Base-by-base conservation (phyloP, 1,140 invertebrate genomes). In the Nomia melanderi region DNA sequence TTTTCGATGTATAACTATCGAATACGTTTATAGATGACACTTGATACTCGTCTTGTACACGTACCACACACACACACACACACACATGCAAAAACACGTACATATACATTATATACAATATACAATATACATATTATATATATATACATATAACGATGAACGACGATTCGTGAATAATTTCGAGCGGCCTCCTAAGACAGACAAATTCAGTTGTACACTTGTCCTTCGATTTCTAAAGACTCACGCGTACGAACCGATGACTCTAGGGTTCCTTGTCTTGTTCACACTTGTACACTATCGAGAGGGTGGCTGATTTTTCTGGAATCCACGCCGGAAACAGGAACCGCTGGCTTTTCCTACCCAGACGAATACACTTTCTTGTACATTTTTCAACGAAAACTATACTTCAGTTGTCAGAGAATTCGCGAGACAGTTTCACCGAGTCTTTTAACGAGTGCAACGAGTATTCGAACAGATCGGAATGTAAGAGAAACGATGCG, bases 241-340 rank as follows among this genome's bases (percentile, higher is more conserved):
- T 47, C 39, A 33, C 50, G 56, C 54, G 60, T 56, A 66, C 39
- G 69, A 62, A 83, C 60, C 70, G 76, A 79, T 33, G 53, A 74
- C 74, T 77, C 41, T 80, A 89, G 85, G 85, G 87, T 91, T 90
- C 81, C 88, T 88, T 83, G 65, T 83, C 54, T 81, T 63, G 74
- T 84, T 82, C 57, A 84, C 78, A 77, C 74, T 65, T 74, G 53
- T 84, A 84, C 86, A 89, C 79, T 86, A 83, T 79, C 80, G 86
- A 88, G 82, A 86, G 84, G 88, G 83, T 90, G 88, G 88, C 88
- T 89, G 85, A 75, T 77, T 70, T 80, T 73, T 73, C 71, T 82
- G 69, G 77, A 80, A 85, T 87, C 82, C 81, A 78, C 82, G 59
- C 73, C 80, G 86, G 86, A 31, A 76, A 80, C 62, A 77, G 57